Evolutionary conservation across 2,797 vertebrate species (phyloP).

Genomic region (Lepilemur septentrionalis): DNA sequence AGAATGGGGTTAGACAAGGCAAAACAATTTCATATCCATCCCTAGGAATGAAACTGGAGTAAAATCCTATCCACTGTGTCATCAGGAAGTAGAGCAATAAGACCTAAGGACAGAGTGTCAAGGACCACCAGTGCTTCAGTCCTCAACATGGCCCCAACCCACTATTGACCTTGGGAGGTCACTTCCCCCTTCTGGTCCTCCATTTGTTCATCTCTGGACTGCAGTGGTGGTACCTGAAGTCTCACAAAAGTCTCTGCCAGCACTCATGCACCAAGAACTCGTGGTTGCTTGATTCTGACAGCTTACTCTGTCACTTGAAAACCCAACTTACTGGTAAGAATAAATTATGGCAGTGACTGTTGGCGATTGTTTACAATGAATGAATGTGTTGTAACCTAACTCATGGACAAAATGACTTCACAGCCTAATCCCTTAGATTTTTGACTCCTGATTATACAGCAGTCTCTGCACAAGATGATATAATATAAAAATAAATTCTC

Average conservation of each 20-base stretch:
- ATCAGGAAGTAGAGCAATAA: not conserved
- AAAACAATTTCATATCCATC: not conserved
- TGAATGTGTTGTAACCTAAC: not conserved
- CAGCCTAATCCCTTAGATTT: not conserved
- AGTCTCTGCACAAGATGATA: not conserved
- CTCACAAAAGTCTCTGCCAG: not conserved
- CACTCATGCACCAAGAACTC: not conserved
- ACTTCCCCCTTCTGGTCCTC: not conserved
- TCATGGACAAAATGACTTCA: not conserved
- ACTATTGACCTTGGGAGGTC: not conserved
- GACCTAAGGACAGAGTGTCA: not conserved
- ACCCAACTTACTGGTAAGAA: not conserved
- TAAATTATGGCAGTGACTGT: not conserved
- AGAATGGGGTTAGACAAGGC: not conserved
- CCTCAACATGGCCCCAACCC: not conserved
- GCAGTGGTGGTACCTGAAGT: not conserved
- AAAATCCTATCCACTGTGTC: not conserved
- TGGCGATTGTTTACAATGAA: not conserved
- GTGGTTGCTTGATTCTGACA: not conserved
- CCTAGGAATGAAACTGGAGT: not conserved
- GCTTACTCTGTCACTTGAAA: not conserved
- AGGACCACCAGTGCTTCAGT: not conserved
- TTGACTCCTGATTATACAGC: not conserved
- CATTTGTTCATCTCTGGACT: not conserved
- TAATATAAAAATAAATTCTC: constrained; percentile 5